Evolutionary conservation across 2,888 invertebrate genomes (phyloP).

Genomic region (Tortricodes alternella): DNA sequence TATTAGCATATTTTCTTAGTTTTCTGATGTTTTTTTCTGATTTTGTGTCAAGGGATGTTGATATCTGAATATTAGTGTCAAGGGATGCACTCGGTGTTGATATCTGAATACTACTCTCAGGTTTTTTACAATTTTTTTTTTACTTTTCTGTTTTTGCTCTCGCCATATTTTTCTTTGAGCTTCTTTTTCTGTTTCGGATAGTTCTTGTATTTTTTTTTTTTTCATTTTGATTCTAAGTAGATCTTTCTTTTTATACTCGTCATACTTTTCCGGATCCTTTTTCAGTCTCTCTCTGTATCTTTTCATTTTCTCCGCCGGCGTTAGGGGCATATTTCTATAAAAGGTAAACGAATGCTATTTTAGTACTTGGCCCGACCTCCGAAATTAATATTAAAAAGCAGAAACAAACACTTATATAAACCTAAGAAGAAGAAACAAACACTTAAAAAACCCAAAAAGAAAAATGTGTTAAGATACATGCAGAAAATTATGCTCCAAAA

Average conservation of each 20-base stretch:
- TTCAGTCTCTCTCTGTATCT: conserved; percentile 2
- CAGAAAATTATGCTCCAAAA: no score
- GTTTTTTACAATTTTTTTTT: background rate
- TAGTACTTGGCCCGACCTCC: background rate
- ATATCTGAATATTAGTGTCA: background rate
- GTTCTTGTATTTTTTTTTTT: background rate
- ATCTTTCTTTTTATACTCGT: conserved; percentile 8
- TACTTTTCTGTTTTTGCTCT: background rate
- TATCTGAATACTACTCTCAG: background rate
- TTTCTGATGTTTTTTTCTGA: background rate
- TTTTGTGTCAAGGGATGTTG: background rate
- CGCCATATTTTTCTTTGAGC: background rate
- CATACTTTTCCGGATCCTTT: conserved; percentile 3
- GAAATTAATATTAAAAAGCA: no score
- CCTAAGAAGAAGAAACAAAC: no score
- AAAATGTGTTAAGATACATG: no score
- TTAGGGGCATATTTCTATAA: conserved; percentile 14
- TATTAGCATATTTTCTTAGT: background rate
- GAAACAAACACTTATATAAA: no score
- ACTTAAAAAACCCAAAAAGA: no score
- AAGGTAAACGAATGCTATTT: background rate
- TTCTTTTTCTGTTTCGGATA: background rate
- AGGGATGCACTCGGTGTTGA: background rate
- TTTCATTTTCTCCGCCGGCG: conserved; percentile 13
- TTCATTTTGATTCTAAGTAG: background rate